Conservation (phyloP, 2,888 invertebrate genomes). For the Alcis repandata region DNA sequence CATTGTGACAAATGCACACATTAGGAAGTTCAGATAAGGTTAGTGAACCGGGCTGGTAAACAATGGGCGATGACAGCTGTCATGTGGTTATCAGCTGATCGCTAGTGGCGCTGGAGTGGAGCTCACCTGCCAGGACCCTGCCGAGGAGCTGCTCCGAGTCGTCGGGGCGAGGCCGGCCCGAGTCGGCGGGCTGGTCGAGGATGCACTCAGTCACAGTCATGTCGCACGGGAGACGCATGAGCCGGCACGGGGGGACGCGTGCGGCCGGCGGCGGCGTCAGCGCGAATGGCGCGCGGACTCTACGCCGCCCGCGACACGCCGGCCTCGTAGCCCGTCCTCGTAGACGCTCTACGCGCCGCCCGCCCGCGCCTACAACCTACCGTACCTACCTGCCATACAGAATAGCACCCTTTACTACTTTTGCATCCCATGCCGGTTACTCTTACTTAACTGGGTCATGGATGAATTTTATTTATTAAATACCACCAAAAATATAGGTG, state of each 20-base stretch:
- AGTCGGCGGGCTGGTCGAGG: conserved; percentile 60
- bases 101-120: conserved; percentile 11
- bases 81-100: conserved; percentile 63
- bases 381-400: conserved; percentile 52
- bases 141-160: conserved; percentile 81
- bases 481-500: background rate
- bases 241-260: conserved; percentile 77
- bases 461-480: background rate
- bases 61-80: conserved; percentile 55
- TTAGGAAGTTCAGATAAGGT: conserved; percentile 46
- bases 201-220: conserved; percentile 84
- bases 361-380: conserved; percentile 59
- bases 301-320: conserved; percentile 72
- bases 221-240: conserved; percentile 76
- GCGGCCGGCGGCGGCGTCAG: conserved; percentile 82
- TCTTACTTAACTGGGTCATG: conserved; percentile 4
- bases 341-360: conserved; percentile 62
- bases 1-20: conserved; percentile 38
- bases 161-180: conserved; percentile 59
- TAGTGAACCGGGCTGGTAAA: conserved; percentile 53
- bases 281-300: conserved; percentile 82
- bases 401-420: background rate
- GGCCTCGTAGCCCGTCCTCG: conserved; percentile 67
- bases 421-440: background rate
- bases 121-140: conserved; percentile 82